phyloP scores from a whole-genome alignment of 2,888 invertebrate species.

The Drosophila aldrichi region DNA sequence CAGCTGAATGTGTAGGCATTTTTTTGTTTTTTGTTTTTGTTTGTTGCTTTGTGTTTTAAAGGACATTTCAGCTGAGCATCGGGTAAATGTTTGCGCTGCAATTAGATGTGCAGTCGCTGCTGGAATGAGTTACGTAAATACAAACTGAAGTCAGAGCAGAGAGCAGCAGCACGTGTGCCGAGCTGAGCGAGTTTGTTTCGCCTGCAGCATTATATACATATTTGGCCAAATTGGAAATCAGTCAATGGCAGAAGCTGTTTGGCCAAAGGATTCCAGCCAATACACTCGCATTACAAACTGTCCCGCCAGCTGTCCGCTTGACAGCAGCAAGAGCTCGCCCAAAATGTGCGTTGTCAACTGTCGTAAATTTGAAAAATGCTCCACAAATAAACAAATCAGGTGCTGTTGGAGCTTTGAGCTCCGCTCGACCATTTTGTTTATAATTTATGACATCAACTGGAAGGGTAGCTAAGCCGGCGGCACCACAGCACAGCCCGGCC shows the following conservation, averaged over 20 bases:
- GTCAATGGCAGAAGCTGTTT: constrained; percentile 29
- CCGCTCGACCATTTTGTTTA: constrained; percentile 52
- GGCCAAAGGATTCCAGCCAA: constrained; percentile 28
- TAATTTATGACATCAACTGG: constrained; percentile 61
- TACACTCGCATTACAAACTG: constrained; percentile 40
- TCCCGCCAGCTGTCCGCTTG: constrained; percentile 27
- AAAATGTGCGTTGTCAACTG: constrained; percentile 53
- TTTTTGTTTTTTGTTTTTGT: constrained; percentile 18
- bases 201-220: constrained; percentile 18
- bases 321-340: constrained; percentile 11
- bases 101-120: constrained; percentile 46
- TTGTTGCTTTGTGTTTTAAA: not conserved
- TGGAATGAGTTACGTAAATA: constrained; percentile 25
- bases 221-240: constrained; percentile 42
- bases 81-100: constrained; percentile 55
- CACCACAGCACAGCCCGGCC: constrained; percentile 1
- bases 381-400: constrained; percentile 74
- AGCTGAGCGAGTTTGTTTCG: constrained; percentile 17
- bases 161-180: constrained; percentile 8
- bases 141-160: not conserved
- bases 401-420: constrained; percentile 42
- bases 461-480: constrained; percentile 42
- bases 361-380: constrained; percentile 59
- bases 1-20: constrained; percentile 18
- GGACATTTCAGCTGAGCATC: constrained; percentile 27